Percentiles rank a stretch among this genome's conserved stretches.
phyloP scores from a whole-genome alignment of 2,888 invertebrate genomes.

The Chrysodeixis includens region DNA sequence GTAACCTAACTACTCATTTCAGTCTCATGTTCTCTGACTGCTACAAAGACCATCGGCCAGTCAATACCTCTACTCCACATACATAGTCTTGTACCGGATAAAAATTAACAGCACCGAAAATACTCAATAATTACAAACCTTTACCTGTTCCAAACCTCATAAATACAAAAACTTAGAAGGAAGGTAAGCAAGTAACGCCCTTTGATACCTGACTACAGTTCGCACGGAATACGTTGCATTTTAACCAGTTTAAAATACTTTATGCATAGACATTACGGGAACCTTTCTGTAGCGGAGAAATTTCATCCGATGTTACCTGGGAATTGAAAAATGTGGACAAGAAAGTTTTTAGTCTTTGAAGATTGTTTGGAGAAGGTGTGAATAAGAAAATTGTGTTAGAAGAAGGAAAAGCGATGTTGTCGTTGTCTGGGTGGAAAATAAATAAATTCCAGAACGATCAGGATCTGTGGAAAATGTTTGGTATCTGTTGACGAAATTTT shows the following conservation, averaged over 20 bases:
- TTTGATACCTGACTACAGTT: constrained; percentile 63
- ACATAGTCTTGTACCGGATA: background rate
- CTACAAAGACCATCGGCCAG: too few relatives aligned
- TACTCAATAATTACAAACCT: background rate
- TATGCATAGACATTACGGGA: constrained; percentile 86
- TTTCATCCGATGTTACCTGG: constrained; percentile 60
- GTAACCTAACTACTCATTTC: too few relatives aligned
- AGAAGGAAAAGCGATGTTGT: too few relatives aligned
- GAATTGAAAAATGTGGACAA: constrained; percentile 45
- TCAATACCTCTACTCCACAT: too few relatives aligned
- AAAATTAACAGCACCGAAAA: background rate
- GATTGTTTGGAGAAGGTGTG: background rate
- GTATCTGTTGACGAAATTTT: too few relatives aligned
- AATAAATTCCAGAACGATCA: too few relatives aligned
- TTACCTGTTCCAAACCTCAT: background rate
- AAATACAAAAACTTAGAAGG: constrained; percentile 58
- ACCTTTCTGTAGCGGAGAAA: constrained; percentile 72
- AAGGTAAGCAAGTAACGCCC: constrained; percentile 78
- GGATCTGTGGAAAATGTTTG: too few relatives aligned
- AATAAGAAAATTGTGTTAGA: too few relatives aligned
- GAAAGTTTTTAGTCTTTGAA: constrained; percentile 17
- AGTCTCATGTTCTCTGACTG: too few relatives aligned
- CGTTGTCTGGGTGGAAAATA: too few relatives aligned
- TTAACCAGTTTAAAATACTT: constrained; percentile 88
- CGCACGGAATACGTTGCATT: constrained; percentile 83